Percentiles rank a stretch among this genome's conserved stretches.
phyloP scores from a whole-genome alignment of 2,888 invertebrate species.

The Pristionchus japonicus region DNA sequence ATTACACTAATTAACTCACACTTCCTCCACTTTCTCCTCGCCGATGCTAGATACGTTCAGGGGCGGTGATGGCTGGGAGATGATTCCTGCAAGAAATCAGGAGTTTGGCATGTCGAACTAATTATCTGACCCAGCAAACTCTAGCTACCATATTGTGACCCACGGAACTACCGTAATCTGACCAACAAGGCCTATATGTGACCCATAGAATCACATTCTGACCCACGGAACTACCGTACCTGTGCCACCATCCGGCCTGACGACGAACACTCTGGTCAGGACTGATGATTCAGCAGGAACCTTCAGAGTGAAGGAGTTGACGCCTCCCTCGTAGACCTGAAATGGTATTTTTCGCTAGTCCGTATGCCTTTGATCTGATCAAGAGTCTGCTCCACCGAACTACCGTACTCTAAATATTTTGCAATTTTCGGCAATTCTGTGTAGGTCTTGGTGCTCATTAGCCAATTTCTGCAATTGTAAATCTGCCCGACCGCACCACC shows the following conservation, averaged over 20 bases:
- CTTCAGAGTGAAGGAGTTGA: background rate
- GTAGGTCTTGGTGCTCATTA: too few species aligned
- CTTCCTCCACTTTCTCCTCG: background rate
- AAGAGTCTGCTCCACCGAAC: background rate
- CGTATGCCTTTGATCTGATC: background rate
- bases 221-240: slow-evolving; percentile 21
- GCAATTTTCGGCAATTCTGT: background rate
- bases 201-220: background rate
- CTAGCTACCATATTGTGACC: background rate
- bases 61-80: background rate
- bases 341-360: too few species aligned
- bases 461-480: too few species aligned
- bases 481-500: background rate
- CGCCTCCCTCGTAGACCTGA: slow-evolving; percentile 30
- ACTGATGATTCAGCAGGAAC: slow-evolving; percentile 2
- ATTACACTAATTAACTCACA: background rate
- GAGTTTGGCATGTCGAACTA: background rate
- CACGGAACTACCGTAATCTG: background rate
- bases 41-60: slow-evolving; percentile 42
- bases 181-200: background rate
- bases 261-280: background rate
- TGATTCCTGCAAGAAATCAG: background rate
- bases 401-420: background rate
- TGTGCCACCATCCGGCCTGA: slow-evolving; percentile 19
- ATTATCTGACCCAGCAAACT: background rate